Evolutionary conservation across 1,140 invertebrate species (phyloP), one percentile per base, ranked within the genome.

Genomic region (Lycorma delicatula): DNA sequence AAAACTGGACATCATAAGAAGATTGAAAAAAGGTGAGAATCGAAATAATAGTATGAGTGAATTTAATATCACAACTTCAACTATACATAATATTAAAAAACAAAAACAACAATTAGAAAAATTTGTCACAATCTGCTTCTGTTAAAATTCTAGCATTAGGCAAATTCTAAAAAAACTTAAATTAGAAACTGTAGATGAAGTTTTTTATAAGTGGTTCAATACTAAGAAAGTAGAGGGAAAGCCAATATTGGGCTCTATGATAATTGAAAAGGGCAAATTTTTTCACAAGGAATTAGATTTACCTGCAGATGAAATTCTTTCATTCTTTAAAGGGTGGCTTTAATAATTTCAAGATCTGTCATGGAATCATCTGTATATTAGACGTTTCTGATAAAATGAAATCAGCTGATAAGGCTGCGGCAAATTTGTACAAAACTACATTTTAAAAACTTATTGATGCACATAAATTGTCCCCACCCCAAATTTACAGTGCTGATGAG

Each of bases 161-260:
- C 48, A 58, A 50, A 58, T 29, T 22, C 18, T 25, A 51, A 58
- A 58, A 49, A 58, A 58, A 23, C 23, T 7, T n/a, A 58, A 58
- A 58, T n/a, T 49, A n/a, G 48, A 51, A 58, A 22, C 29, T 22
- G 26, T 31, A 18, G 12, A 38, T 58, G 36, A 20, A n/a, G 31
- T 49, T 29, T 34, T 50, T 7, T 58, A 26, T 18, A 58, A 48
- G n/a, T 58, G 56, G 56, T 58, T 58, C 36, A 36, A 20, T 58
- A 47, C 46, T 25, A 44, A 56, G 23, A 55, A 44, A 51, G 52
- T 44, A 56, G 47, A 58, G 28, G 56, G 56, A 9, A 50, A 58
- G 44, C 27, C 48, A 16, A 44, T 56, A 31, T 52, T 44, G 20
- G 54, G 54, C 23, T 44, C 54, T 22, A 56, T 58, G 56, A 20